Conservation (phyloP, 2,888 invertebrate genomes). For the Crepidodera aurea region DNA sequence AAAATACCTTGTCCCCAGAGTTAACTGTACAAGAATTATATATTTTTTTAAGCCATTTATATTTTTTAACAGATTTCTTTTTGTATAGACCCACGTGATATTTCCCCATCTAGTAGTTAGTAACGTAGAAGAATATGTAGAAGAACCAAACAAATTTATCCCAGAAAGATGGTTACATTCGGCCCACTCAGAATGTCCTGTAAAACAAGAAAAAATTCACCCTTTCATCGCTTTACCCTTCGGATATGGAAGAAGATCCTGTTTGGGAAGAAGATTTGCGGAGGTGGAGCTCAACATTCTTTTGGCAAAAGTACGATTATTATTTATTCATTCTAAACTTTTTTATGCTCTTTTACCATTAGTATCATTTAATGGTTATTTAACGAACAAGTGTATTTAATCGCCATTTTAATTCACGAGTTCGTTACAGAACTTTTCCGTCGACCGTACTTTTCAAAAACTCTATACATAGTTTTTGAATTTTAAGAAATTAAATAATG, state of each 20-base stretch:
- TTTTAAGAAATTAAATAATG: too few relatives aligned
- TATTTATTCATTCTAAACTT: neutral
- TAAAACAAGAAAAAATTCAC: conserved; percentile 69
- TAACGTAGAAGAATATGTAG: conserved; percentile 75
- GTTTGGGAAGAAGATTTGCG: conserved; percentile 81
- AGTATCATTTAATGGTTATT: too few relatives aligned
- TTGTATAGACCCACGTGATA: conserved; percentile 76
- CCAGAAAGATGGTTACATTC: conserved; percentile 82
- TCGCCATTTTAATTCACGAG: too few relatives aligned
- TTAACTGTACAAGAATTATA: too few relatives aligned
- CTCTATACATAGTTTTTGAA: too few relatives aligned
- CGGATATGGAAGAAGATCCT: conserved; percentile 79
- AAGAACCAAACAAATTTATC: conserved; percentile 72
- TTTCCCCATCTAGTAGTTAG: conserved; percentile 82
- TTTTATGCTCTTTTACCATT: too few relatives aligned
- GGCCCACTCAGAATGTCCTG: conserved; percentile 49
- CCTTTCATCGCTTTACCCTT: conserved; percentile 80
- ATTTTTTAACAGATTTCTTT: neutral
- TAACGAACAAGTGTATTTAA: too few relatives aligned
- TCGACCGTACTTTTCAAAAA: too few relatives aligned
- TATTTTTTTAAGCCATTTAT: too few relatives aligned
- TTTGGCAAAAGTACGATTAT: conserved; percentile 72
- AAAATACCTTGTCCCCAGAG: neutral
- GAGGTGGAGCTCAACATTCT: conserved; percentile 80
- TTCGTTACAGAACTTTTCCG: too few relatives aligned